Conservation (phyloP, 2,113 vertebrate genomes). For the Morone saxatilis region DNA sequence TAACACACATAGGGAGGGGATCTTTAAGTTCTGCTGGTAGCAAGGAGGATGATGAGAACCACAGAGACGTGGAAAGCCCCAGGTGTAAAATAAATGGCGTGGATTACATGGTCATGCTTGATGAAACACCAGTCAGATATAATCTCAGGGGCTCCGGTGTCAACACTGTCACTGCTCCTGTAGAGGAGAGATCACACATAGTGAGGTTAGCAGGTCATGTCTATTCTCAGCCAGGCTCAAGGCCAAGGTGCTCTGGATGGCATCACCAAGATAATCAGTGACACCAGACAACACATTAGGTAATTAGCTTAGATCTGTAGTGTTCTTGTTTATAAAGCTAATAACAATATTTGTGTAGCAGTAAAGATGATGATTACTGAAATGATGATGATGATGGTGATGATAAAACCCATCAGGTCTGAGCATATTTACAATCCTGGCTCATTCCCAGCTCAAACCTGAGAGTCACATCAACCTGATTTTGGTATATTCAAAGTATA, state of each 20-base stretch:
- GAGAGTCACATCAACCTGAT: not conserved
- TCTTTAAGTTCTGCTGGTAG: conserved; percentile 63
- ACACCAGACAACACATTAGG: not conserved
- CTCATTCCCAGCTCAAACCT: not conserved
- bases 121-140: conserved; percentile 72
- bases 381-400: too few species aligned
- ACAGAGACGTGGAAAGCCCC: conserved; percentile 87
- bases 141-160: conserved; percentile 5
- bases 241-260: conserved; percentile 86
- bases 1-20: too few species aligned
- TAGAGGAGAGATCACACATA: conserved; percentile 70
- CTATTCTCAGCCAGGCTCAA: conserved; percentile 84
- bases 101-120: conserved; percentile 76
- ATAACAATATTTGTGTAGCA: not conserved
- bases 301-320: not conserved
- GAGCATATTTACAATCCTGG: not conserved
- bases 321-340: not conserved
- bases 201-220: conserved; percentile 80
- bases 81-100: conserved; percentile 78
- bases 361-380: too few species aligned
- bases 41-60: conserved; percentile 49
- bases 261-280: conserved; percentile 83
- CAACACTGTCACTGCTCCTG: conserved; percentile 13
- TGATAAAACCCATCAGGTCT: not conserved
- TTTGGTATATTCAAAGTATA: not conserved